These are phyloP conservation scores for Lasioglossum vierecki DNA, from an alignment of 2,888 invertebrate species.

Conservation along the genomic window DNA sequence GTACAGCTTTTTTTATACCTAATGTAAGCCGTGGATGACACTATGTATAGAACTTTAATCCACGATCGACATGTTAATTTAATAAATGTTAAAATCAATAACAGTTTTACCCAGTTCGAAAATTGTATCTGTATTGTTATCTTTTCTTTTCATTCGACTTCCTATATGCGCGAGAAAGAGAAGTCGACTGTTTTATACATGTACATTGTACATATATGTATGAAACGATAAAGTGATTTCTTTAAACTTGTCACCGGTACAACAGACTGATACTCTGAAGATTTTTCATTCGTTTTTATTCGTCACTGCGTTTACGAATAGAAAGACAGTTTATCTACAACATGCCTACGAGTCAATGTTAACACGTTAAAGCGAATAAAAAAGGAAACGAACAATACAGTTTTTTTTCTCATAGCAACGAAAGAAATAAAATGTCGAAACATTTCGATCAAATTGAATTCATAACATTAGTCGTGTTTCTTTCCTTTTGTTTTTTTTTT, in stretches of 20 bases:
- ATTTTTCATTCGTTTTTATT: conserved; percentile 56
- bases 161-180: conserved; percentile 12
- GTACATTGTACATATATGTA: background rate
- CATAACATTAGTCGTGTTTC: background rate
- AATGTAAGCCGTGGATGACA: conserved; percentile 54
- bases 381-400: conserved; percentile 1
- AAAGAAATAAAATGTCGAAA: conserved; percentile 28
- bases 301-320: conserved; percentile 31
- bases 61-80: conserved; percentile 62
- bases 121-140: conserved; percentile 41
- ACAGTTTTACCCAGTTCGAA: conserved; percentile 39
- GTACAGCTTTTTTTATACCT: conserved; percentile 74
- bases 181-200: background rate
- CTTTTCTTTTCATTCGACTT: conserved; percentile 15
- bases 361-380: conserved; percentile 27
- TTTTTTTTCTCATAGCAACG: conserved; percentile 25
- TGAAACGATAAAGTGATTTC: conserved; percentile 10
- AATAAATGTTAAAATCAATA: conserved; percentile 64
- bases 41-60: conserved; percentile 50
- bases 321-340: conserved; percentile 48
- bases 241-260: conserved; percentile 10
- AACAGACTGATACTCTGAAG: conserved; percentile 40
- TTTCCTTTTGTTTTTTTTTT: conserved; percentile 27
- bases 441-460: conserved; percentile 7
- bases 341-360: conserved; percentile 47